phyloP scores from a whole-genome alignment of 2,888 invertebrate genomes.

The Monoplex corrugatus region DNA sequence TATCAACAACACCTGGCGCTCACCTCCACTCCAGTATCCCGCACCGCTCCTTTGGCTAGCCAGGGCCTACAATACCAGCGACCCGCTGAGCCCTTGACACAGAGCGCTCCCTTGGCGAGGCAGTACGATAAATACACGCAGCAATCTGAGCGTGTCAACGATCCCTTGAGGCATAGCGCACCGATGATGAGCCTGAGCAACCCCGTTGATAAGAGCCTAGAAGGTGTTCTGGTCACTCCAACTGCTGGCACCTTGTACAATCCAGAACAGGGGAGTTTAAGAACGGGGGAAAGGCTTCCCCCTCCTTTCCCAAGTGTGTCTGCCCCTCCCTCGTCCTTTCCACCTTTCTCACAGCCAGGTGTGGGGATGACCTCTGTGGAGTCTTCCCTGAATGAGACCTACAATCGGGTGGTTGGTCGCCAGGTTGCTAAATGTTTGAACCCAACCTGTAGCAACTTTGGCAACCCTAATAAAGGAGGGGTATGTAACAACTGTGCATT shows the following conservation, averaged over 20 bases:
- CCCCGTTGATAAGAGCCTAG: too few species aligned
- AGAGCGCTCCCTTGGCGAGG: background rate
- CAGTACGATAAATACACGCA: background rate
- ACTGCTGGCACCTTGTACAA: background rate
- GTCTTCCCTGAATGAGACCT: slow-evolving; percentile 48
- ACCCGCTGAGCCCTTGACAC: background rate
- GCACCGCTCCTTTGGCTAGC: background rate
- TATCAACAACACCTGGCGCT: slow-evolving; percentile 1
- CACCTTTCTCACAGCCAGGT: background rate
- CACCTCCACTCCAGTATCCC: background rate
- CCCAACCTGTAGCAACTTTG: slow-evolving; percentile 65
- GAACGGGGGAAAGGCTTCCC: background rate
- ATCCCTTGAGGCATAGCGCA: background rate
- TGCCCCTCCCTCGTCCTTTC: slow-evolving; percentile 48
- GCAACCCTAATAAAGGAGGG: slow-evolving; percentile 65
- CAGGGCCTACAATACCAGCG: too few species aligned
- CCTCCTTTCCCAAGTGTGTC: slow-evolving; percentile 33
- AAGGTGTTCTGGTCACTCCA: background rate
- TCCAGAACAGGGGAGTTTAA: too few species aligned
- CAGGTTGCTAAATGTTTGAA: slow-evolving; percentile 58
- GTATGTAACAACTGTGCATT: slow-evolving; percentile 70
- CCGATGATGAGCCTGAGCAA: background rate
- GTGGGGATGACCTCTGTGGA: background rate
- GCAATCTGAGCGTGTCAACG: background rate
- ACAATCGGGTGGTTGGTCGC: slow-evolving; percentile 58